Base-by-base conservation (phyloP, 2,797 vertebrate genomes). In the Hypotaenidia okinawae region DNA sequence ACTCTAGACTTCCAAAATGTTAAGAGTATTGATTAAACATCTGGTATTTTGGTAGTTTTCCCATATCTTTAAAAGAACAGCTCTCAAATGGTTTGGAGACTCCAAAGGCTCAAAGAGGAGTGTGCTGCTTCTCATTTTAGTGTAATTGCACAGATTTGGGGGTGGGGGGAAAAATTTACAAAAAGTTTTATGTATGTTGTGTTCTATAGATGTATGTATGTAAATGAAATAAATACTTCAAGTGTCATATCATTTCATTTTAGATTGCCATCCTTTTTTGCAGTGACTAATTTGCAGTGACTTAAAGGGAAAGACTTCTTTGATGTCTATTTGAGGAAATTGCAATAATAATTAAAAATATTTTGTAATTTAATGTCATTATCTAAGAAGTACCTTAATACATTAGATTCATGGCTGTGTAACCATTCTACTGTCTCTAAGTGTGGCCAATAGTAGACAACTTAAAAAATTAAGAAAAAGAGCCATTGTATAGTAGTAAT, bases 11-110 rank as follows among this genome's bases (percentile, higher is more conserved):
- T 96, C 91, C 94, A 96, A 96, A 97, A 97, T 96, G 97, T 94
- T 95, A 91, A 95, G 93, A 95, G 93, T 97, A 96, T 96, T 97
- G 97, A 97, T 94, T 95, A 97, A 97, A 97, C 96, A 97, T 95
- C 96, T 97, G 96, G 93, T 96, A 93, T 97, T 97, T 97, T 96
- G 94, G 93, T 96, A 96, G 82, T 93, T 93, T 98, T 97, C 95
- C 90, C 74, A 22, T 96, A 84, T 96, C 96, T 98, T 97, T 97
- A 92, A 96, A 97, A 97, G 92, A 96, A 94, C 33, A 64, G 89
- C 93, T 95, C 96, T 95, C 90, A 97, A 96, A 97, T 95, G 92
- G 91, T 85, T 91, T 91, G 83, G 94, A 97, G 88, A 83, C 79
- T 97, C 95, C 87, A 94, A 72, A 84, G 64, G 75, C 97, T 97